phyloP scores from a whole-genome alignment of 2,797 vertebrate genomes.

The Lepus oiostolus region DNA sequence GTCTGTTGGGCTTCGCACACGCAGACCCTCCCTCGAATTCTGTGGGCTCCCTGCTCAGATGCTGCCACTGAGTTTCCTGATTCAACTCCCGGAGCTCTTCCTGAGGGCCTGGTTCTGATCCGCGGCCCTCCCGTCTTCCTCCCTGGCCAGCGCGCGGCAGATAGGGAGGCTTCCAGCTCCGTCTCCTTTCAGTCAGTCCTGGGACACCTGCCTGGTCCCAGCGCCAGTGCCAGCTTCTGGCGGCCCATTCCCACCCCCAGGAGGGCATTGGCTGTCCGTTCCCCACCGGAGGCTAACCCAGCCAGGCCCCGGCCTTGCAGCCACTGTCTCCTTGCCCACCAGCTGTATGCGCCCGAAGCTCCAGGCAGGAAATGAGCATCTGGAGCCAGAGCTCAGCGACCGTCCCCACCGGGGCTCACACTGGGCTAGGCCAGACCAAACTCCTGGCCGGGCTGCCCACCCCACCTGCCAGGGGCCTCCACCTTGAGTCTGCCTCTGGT shows the following conservation, averaged over 20 bases:
- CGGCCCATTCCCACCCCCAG: neutral
- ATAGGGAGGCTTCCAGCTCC: neutral
- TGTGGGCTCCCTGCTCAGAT: neutral
- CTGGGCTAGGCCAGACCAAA: neutral
- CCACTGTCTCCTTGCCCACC: neutral
- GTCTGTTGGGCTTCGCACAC: neutral
- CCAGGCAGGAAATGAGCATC: conserved; percentile 31
- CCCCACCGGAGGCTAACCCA: neutral
- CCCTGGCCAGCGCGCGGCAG: neutral
- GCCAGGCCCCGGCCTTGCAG: neutral
- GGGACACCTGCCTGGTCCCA: neutral
- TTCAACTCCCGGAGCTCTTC: neutral
- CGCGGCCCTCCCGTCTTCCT: neutral
- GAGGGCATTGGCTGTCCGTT: neutral
- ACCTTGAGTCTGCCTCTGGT: neutral
- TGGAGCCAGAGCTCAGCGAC: neutral
- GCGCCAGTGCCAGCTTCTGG: neutral
- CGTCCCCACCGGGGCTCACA: neutral
- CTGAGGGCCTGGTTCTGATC: neutral
- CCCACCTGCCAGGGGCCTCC: neutral
- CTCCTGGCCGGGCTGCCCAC: neutral
- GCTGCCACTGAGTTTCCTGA: neutral
- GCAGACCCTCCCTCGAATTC: neutral
- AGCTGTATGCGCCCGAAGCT: neutral
- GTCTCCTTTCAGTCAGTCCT: neutral